phyloP scores from a whole-genome alignment of 2,888 invertebrate genomes.

The Melanostoma mellinum region DNA sequence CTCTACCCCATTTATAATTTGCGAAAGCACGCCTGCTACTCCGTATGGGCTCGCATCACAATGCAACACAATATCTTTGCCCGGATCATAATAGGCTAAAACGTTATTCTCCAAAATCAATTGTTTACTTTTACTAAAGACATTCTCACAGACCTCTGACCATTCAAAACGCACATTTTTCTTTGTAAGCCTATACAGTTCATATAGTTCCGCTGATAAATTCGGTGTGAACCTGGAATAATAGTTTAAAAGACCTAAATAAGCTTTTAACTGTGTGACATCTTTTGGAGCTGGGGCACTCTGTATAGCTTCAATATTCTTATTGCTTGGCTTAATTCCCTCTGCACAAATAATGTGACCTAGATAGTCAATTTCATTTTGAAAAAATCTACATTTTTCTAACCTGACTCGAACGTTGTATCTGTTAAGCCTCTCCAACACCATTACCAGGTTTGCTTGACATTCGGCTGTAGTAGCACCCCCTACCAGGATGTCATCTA shows the following conservation, averaged over 20 bases:
- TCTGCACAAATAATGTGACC: conserved; percentile 6
- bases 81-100: neutral
- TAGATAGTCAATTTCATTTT: neutral
- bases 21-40: neutral
- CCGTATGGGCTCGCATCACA: neutral
- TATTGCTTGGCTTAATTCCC: conserved; percentile 1
- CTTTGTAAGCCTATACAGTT: conserved; percentile 4
- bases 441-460: conserved; percentile 11
- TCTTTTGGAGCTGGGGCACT: neutral
- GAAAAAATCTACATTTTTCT: conserved; percentile 43
- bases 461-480: conserved; percentile 24
- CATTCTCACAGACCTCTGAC: too few relatives aligned
- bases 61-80: conserved; percentile 5
- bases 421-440: conserved; percentile 17
- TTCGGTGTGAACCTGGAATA: too few relatives aligned
- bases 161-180: conserved; percentile 3
- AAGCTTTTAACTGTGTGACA: too few relatives aligned
- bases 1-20: neutral
- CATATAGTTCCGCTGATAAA: neutral
- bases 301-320: neutral
- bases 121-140: conserved; percentile 3
- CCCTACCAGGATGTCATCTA: conserved; percentile 41
- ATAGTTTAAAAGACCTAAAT: too few relatives aligned
- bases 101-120: neutral
- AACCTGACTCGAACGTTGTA: conserved; percentile 18